Conservation (phyloP, 2,113 vertebrate species). For the Brachypodius melanocephalos region DNA sequence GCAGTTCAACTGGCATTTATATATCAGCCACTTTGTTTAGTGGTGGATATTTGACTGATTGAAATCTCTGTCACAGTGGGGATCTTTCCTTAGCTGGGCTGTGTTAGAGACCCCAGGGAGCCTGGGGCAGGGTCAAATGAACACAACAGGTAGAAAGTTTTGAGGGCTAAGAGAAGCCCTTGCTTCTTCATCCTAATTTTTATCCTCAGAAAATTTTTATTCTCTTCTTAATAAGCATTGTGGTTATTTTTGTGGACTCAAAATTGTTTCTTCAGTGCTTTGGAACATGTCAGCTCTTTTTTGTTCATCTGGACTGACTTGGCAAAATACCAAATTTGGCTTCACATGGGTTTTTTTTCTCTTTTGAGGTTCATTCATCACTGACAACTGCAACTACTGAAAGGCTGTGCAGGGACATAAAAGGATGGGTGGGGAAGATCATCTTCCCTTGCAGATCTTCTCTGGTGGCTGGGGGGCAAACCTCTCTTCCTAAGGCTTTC, state of each 20-base stretch:
- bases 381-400: neutral
- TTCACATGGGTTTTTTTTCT: neutral
- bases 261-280: neutral
- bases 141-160: neutral
- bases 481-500: neutral
- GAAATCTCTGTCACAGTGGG: neutral
- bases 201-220: neutral
- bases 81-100: neutral
- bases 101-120: neutral
- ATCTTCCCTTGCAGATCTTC: neutral
- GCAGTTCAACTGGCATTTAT: neutral
- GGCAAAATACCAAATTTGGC: neutral
- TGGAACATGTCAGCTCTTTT: neutral
- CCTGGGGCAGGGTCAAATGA: neutral
- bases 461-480: neutral
- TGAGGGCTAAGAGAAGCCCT: neutral
- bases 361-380: neutral
- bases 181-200: neutral
- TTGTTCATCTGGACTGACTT: neutral
- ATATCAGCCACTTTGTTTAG: neutral
- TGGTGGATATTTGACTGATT: neutral
- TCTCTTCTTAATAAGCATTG: neutral
- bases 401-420: neutral
- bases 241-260: neutral
- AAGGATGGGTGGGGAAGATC: neutral